Evolutionary conservation across 23 tunicate genomes (phyloP), one percentile per base, ranked within the genome.

Genomic region (Phallusia fumigata): DNA sequence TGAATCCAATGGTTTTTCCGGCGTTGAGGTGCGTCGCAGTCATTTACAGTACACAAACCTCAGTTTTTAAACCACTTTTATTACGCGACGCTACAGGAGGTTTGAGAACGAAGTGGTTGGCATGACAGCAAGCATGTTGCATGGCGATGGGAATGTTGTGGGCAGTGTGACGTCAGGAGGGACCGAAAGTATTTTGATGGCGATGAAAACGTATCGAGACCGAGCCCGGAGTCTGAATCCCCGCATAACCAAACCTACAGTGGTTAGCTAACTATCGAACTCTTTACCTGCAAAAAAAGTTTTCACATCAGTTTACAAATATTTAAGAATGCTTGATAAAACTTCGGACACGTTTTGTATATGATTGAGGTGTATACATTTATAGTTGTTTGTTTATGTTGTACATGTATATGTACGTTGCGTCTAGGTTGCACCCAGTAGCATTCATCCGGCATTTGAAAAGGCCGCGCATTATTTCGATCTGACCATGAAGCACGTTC

Each of bases 91-190:
- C 18, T 81, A 28, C 73, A 93, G 98, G 44, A 94, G 89, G 50
- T 94, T 94, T 83, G 98, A 94, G 78, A 94, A 94, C 74, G 98
- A 94, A 75, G 88, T 94, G 28, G 98, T 89, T 30, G 77, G 90
- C 11, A 94, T 94, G 98, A 94, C 98, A 47, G 88, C 98, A 44
- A 83, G 82, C 76, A 94, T 94, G 98, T 82, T 94, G 78, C 85
- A 94, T 53, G 98, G 98, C 11, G 85, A 89, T 72, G 80, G 82
- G 33, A 74, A 86, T 30, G 92, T 91, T 18, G 98, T 94, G 30
- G 98, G 98, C 64, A 94, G 95, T 65, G 90, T 94, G 76, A 94
- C 98, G 75, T 94, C 98, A 22, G 98, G 98, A n/a, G 98, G 98
- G 32, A 88, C 98, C 19, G 98, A 94, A 72, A 89, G 94, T 76